A percentile compares a stretch with the other conserved stretches of the same genome.
Conservation (phyloP, 2,888 invertebrate genomes). For the Flexamia atlantica region DNA sequence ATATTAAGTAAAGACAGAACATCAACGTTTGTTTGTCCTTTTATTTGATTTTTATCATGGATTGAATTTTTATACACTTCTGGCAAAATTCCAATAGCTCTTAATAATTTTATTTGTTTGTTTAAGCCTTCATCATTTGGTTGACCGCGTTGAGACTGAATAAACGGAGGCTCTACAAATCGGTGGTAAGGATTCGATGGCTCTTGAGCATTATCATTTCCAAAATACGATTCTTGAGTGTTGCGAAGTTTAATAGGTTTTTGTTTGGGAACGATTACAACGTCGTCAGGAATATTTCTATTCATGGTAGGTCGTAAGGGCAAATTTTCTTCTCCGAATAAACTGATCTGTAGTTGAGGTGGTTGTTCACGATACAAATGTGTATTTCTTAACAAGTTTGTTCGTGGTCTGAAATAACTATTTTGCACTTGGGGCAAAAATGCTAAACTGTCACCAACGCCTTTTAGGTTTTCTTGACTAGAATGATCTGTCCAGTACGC, state of each 20-base stretch:
- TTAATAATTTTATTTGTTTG: not conserved
- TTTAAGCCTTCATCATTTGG: not conserved
- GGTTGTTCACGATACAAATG: not conserved
- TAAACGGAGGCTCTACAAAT: not conserved
- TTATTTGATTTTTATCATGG: not conserved
- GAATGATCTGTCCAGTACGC: not conserved
- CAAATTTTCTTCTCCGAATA: not conserved
- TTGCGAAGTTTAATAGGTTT: not conserved
- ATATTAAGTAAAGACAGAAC: not conserved
- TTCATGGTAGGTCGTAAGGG: not conserved
- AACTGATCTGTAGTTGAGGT: not conserved
- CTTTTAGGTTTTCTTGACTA: not conserved
- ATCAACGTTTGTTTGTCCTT: not conserved
- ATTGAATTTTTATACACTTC: not conserved
- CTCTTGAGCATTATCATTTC: not conserved
- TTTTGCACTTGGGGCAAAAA: not conserved
- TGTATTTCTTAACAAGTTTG: not conserved
- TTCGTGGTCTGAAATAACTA: not conserved
- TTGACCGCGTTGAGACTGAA: not conserved
- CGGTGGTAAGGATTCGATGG: not conserved
- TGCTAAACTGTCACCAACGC: not conserved
- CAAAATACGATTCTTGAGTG: conserved; percentile 14
- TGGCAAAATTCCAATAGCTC: not conserved
- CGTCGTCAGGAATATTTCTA: not conserved
- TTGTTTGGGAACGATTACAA: not conserved